Percentiles rank a stretch among this genome's conserved stretches.
These are phyloP conservation scores for Eledona agricola DNA, from an alignment of 2,888 invertebrate species.

Conservation along the genomic window DNA sequence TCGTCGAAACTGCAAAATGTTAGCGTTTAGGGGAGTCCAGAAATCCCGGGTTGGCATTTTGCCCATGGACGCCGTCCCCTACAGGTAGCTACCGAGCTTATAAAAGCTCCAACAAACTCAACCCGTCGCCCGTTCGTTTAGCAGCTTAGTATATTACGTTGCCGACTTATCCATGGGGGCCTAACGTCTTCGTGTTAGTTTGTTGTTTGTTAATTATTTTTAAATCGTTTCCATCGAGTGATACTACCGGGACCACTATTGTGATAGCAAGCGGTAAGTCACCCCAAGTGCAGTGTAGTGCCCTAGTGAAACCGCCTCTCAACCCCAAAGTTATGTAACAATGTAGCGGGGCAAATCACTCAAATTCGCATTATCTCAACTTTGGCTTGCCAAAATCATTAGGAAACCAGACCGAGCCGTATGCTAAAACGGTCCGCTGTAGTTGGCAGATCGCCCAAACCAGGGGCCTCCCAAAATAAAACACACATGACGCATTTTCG, in stretches of 20 bases:
- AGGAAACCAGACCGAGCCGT: slow-evolving; percentile 68
- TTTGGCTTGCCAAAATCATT: slow-evolving; percentile 78
- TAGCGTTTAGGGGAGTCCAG: slow-evolving; percentile 34
- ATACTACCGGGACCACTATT: slow-evolving; percentile 59
- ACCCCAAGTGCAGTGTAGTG: slow-evolving; percentile 45
- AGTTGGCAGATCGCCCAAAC: slow-evolving; percentile 60
- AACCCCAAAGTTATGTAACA: slow-evolving; percentile 21
- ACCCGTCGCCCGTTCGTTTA: slow-evolving; percentile 68
- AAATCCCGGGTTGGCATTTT: slow-evolving; percentile 55
- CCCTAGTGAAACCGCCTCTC: slow-evolving; percentile 13
- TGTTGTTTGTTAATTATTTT: slow-evolving; percentile 40
- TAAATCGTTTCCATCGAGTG: slow-evolving; percentile 48
- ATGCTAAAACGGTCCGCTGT: slow-evolving; percentile 68
- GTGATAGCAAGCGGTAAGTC: slow-evolving; percentile 62
- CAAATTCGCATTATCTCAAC: slow-evolving; percentile 5
- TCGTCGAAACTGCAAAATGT: slow-evolving; percentile 34
- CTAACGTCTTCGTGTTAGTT: slow-evolving; percentile 50
- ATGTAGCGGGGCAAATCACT: slow-evolving; percentile 31
- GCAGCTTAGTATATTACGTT: slow-evolving; percentile 61
- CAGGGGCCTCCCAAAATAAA: slow-evolving; percentile 63
- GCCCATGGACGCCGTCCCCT: slow-evolving; percentile 59
- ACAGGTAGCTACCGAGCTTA: slow-evolving; percentile 68
- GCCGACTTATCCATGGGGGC: slow-evolving; percentile 59
- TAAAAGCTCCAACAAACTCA: slow-evolving; percentile 66
- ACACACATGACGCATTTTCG: slow-evolving; percentile 52